Conservation (phyloP, 2,888 invertebrate species). For the Netelia melanura region DNA sequence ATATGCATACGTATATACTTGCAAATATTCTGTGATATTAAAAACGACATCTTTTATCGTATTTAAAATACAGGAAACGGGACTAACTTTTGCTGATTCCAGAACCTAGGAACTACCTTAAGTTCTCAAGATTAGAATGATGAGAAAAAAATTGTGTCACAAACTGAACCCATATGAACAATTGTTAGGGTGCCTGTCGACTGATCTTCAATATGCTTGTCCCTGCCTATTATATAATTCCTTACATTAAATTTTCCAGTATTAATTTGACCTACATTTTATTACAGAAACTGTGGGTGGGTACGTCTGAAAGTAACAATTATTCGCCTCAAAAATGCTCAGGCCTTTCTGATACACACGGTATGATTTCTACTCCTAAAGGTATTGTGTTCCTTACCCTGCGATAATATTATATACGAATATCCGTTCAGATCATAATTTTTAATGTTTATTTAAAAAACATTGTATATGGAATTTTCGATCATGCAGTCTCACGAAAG, state of each 20-base stretch:
- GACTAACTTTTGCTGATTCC: constrained; percentile 4
- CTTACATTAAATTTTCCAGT: too few species aligned
- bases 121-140: too few species aligned
- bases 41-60: neutral
- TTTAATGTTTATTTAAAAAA: neutral
- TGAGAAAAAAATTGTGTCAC: too few species aligned
- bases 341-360: neutral
- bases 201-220: too few species aligned
- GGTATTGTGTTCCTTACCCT: neutral
- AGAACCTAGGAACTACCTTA: neutral
- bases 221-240: too few species aligned
- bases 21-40: neutral
- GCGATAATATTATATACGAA: neutral
- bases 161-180: too few species aligned
- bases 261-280: too few species aligned
- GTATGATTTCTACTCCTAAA: neutral
- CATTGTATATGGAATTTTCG: neutral
- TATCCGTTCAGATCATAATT: neutral
- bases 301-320: neutral
- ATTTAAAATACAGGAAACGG: neutral
- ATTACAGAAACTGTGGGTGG: too few species aligned
- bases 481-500: too few species aligned
- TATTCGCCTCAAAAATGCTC: neutral
- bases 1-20: neutral
- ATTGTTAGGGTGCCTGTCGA: too few species aligned